Base-by-base conservation (phyloP, 92 coral and sea anemone genomes). In the Umimayanthus kanabou region DNA sequence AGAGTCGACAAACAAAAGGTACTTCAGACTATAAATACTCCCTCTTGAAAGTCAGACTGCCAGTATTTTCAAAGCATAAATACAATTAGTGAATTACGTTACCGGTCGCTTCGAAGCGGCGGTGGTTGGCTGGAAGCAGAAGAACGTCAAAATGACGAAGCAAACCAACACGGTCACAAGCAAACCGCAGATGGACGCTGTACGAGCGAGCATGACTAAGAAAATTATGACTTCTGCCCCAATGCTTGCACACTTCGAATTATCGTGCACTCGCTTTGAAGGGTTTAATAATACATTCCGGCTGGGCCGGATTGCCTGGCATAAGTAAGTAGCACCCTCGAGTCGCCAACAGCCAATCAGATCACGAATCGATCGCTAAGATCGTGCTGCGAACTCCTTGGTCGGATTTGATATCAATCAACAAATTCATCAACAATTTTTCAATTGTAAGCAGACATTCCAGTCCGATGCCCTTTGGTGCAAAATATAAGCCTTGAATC, bases 321-420 rank as follows among this genome's bases (percentile, higher is more conserved):
- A 43, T 69, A 83, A 83, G 78, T 69, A 83, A 83, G 47, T 83
- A 83, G 25, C 77, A 22, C 30, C 39, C 66, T 30, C 76, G 67
- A 26, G 87, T 70, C 87, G 74, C 40, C 66, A 70, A 16, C 77
- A 83, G 78, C 87, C 87, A 83, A 83, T 83, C 87, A 83, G 64
- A 83, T 22, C 6, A 7, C 45, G 42, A 69, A 9, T 83, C 77
- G 69, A 65, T 71, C 78, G 67, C 87, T 83, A 49, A 53, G 87
- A 42, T 83, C 77, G 66, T 83, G 77, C 87, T 47, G 87, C 65
- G 79, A 83, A 64, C 58, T 69, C 74, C 85, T 81, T 69, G 49
- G n/a, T 80, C 49, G 5, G 55, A 80, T 80, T 83, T 50, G 69
- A 70, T 43, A 70, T 83, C 87, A 83, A 83, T 83, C 87, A 83